Conservation (phyloP, 2,888 invertebrate genomes). For the Clepsis dumicolana region DNA sequence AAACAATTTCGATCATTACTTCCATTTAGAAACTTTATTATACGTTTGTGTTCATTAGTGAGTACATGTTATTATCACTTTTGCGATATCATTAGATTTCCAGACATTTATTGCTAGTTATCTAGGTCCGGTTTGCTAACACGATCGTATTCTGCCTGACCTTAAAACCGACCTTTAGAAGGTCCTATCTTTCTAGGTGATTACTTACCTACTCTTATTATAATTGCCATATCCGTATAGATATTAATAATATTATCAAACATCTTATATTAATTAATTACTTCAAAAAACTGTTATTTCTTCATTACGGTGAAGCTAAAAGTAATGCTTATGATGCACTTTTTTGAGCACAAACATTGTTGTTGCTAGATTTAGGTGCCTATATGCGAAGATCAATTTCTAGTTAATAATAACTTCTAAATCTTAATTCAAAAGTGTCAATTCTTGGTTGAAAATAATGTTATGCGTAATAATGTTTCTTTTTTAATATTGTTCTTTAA, state of each 20-base stretch:
- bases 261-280: neutral
- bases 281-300: neutral
- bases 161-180: conserved; percentile 31
- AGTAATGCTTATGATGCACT: neutral
- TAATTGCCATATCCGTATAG: neutral
- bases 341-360: no score
- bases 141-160: conserved; percentile 20
- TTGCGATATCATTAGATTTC: conserved; percentile 27
- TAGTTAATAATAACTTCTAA: no score
- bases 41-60: neutral
- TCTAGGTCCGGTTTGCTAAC: conserved; percentile 39
- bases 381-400: no score
- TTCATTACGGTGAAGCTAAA: neutral
- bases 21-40: neutral
- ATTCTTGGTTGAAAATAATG: no score
- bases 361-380: no score
- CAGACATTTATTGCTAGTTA: conserved; percentile 15
- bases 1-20: neutral
- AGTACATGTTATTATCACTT: conserved; percentile 17
- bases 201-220: neutral
- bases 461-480: no score
- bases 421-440: no score
- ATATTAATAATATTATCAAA: neutral
- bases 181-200: conserved; percentile 15
- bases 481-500: no score